These are phyloP conservation scores for Pachymerium ferrugineum DNA, from an alignment of 2,888 invertebrate genomes.

Conservation along the genomic window DNA sequence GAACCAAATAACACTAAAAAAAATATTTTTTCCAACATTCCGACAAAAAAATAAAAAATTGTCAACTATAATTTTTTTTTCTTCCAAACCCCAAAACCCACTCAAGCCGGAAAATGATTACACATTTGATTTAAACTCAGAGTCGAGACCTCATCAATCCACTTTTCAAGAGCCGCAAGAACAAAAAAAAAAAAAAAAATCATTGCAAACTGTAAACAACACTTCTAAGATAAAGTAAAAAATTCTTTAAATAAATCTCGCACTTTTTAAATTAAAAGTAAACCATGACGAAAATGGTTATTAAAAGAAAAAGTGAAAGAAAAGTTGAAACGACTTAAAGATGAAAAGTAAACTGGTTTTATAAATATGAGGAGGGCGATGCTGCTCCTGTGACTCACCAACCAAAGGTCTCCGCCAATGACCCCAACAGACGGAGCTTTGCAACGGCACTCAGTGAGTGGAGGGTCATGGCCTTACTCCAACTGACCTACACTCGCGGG, in stretches of 20 bases:
- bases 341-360: constrained; percentile 9
- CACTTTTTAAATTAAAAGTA: background rate
- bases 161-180: background rate
- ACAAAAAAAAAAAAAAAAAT: too few species aligned
- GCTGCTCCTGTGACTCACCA: constrained; percentile 3
- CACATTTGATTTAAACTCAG: background rate
- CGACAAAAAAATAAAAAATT: background rate
- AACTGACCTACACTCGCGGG: constrained; percentile 16
- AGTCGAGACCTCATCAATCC: background rate
- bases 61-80: background rate
- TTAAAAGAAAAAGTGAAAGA: background rate
- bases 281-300: too few species aligned
- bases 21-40: too few species aligned
- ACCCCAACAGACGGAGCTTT: constrained; percentile 11
- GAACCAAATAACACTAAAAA: background rate
- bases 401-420: constrained; percentile 5
- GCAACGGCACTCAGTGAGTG: constrained; percentile 12
- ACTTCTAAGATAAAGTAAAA: too few species aligned
- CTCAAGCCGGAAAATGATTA: background rate
- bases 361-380: constrained; percentile 14
- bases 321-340: constrained; percentile 10
- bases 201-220: background rate
- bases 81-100: background rate
- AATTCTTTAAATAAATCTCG: background rate
- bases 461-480: constrained; percentile 16